phyloP scores from a whole-genome alignment of 2,113 vertebrate genomes.

The Oncorhynchus mykiss region DNA sequence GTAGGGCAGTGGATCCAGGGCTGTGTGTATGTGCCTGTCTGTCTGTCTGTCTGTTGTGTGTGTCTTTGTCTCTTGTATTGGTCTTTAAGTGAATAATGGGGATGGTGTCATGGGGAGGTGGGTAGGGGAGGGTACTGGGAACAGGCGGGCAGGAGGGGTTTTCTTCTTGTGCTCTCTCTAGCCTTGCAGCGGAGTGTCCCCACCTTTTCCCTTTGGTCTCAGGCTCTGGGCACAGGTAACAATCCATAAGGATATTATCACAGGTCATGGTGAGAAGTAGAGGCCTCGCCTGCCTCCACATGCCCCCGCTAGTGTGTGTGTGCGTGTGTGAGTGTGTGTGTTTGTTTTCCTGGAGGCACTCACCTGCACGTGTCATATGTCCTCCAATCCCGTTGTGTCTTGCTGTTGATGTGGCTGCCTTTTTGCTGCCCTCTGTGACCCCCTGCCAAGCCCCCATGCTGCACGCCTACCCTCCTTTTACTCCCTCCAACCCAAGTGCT shows the following conservation, averaged over 20 bases:
- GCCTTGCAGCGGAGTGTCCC: slow-evolving; percentile 16
- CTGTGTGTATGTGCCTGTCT: background rate
- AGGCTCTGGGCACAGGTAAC: slow-evolving; percentile 26
- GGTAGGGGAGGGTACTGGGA: background rate
- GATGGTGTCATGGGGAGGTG: background rate
- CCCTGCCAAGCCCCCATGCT: background rate
- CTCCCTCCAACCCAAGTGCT: slow-evolving; percentile 25
- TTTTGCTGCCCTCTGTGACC: slow-evolving; percentile 7
- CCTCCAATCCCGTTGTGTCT: slow-evolving; percentile 27
- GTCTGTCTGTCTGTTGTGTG: background rate
- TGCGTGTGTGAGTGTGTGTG: background rate
- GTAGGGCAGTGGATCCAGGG: too few species aligned
- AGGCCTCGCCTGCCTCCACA: slow-evolving; percentile 4
- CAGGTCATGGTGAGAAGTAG: slow-evolving; percentile 36
- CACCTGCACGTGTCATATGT: slow-evolving; percentile 42
- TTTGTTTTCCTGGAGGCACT: slow-evolving; percentile 16
- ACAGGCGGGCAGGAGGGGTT: background rate
- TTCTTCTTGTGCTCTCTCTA: slow-evolving; percentile 26
- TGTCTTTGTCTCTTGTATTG: background rate
- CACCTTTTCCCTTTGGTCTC: slow-evolving; percentile 9
- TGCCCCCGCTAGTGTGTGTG: background rate
- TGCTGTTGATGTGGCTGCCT: slow-evolving; percentile 9
- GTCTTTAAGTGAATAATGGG: slow-evolving; percentile 8
- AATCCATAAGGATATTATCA: slow-evolving; percentile 29
- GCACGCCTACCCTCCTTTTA: background rate